These are phyloP conservation scores for Graptemys geographica DNA, from an alignment of 2,797 vertebrate species.

Conservation along the genomic window DNA sequence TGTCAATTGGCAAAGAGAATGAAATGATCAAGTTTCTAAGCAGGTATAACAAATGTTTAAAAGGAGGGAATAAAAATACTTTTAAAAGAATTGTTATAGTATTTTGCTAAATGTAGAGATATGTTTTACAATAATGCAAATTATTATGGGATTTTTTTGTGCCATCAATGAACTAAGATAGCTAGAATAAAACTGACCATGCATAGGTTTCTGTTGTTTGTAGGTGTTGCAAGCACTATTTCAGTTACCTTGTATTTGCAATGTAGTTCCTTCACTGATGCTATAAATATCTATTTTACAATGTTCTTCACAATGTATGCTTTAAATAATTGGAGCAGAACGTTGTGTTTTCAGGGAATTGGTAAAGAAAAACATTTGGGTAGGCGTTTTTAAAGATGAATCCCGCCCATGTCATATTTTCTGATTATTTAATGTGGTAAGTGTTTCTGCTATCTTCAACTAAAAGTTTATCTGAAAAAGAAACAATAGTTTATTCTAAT, in stretches of 20 bases:
- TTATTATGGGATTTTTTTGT: background rate
- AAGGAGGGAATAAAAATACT: background rate
- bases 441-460: background rate
- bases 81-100: background rate
- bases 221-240: background rate
- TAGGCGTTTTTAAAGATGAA: background rate
- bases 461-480: background rate
- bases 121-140: background rate
- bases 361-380: background rate
- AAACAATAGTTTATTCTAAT: slow-evolving; percentile 56
- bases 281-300: background rate
- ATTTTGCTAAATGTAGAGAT: background rate
- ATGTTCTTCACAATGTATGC: background rate
- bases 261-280: background rate
- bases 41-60: background rate
- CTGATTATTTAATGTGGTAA: background rate
- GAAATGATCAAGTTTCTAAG: background rate
- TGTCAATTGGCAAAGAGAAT: background rate
- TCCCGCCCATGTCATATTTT: background rate
- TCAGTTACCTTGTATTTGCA: background rate
- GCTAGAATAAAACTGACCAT: background rate
- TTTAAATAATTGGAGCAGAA: background rate
- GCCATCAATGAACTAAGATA: background rate
- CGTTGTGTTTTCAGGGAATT: background rate
- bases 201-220: background rate